Evolutionary conservation across 2,888 invertebrate species (phyloP).

Genomic region (Nephrotoma flavescens): DNA sequence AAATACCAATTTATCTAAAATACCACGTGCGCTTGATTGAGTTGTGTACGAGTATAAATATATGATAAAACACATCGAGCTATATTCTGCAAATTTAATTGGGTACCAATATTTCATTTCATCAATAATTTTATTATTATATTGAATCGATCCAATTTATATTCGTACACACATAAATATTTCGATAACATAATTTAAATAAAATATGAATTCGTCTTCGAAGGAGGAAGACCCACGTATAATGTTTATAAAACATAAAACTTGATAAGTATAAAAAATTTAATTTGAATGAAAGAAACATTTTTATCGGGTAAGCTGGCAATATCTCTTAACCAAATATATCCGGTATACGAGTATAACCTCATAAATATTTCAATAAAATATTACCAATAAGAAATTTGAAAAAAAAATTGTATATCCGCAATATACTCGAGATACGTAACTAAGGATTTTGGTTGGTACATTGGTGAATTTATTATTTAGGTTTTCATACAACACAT

Average conservation of each 20-base stretch:
- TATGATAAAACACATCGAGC: not conserved
- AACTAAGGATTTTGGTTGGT: not conserved
- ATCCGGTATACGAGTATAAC: not conserved
- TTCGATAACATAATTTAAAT: not conserved
- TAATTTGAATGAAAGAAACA: not conserved
- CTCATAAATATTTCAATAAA: not conserved
- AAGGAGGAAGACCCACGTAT: not conserved
- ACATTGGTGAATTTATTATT: not conserved
- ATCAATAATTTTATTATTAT: not conserved
- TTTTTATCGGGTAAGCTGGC: not conserved
- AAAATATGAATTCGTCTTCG: not conserved
- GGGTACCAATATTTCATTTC: not conserved
- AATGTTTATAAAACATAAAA: not conserved
- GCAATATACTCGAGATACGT: not conserved
- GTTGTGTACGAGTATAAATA: not conserved
- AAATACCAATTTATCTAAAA: not conserved
- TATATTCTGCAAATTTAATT: not conserved
- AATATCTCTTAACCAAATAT: not conserved
- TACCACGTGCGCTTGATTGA: not conserved
- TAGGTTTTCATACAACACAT: too few relatives aligned
- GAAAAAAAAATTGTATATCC: not conserved
- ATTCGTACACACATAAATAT: not conserved
- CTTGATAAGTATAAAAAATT: not conserved
- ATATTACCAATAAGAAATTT: not conserved
- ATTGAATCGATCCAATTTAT: not conserved